These are phyloP conservation scores for Gobio occitaniae DNA, from an alignment of 2,797 vertebrate species.

Conservation along the genomic window DNA sequence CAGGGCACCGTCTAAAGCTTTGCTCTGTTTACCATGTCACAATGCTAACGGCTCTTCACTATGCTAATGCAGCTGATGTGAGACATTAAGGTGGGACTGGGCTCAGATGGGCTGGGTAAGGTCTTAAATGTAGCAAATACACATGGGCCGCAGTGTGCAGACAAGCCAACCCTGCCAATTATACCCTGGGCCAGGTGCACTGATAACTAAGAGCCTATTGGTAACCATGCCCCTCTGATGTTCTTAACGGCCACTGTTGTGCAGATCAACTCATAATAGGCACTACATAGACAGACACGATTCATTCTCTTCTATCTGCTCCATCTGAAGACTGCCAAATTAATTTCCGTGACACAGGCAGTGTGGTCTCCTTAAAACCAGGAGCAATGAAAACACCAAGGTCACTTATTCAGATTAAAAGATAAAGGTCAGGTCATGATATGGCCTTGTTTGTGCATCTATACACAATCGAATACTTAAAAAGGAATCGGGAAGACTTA, in stretches of 20 bases:
- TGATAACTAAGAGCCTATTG: slow-evolving; percentile 82
- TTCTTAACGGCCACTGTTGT: slow-evolving; percentile 76
- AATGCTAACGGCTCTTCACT: slow-evolving; percentile 86
- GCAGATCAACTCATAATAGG: slow-evolving; percentile 84
- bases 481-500: not conserved
- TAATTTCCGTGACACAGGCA: slow-evolving; percentile 73
- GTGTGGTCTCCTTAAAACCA: slow-evolving; percentile 63
- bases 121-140: slow-evolving; percentile 78
- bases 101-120: slow-evolving; percentile 81
- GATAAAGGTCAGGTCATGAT: slow-evolving; percentile 52
- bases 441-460: slow-evolving; percentile 35
- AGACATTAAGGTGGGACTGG: slow-evolving; percentile 78
- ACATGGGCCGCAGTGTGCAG: slow-evolving; percentile 72
- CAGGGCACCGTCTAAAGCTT: slow-evolving; percentile 64
- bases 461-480: slow-evolving; percentile 22
- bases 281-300: slow-evolving; percentile 77
- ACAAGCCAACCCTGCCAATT: slow-evolving; percentile 80
- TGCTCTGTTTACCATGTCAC: slow-evolving; percentile 78
- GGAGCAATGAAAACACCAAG: slow-evolving; percentile 52
- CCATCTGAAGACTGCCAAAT: slow-evolving; percentile 71
- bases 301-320: slow-evolving; percentile 71
- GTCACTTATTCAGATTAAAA: slow-evolving; percentile 57
- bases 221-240: slow-evolving; percentile 82
- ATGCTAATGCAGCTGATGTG: slow-evolving; percentile 85
- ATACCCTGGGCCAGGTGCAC: slow-evolving; percentile 85